These are phyloP conservation scores for Rallus crepitans DNA, from an alignment of 2,797 vertebrate species.

Conservation along the genomic window DNA sequence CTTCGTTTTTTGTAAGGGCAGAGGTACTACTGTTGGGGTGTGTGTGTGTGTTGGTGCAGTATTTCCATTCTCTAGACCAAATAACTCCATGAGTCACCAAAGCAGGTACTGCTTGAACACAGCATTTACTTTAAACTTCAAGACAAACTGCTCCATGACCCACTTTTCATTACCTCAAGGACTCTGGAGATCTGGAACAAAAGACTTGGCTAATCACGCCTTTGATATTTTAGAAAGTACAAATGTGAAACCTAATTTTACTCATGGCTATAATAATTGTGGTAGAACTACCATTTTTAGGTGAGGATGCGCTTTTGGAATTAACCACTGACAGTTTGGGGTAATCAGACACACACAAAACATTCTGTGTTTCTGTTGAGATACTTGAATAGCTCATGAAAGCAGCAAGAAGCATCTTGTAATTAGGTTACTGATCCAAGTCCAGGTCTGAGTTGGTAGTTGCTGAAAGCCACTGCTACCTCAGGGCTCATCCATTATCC, in stretches of 20 bases:
- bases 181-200: constrained; percentile 67
- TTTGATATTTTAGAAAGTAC: constrained; percentile 79
- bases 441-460: constrained; percentile 15
- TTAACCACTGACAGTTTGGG: constrained; percentile 35
- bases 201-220: constrained; percentile 62
- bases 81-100: background rate
- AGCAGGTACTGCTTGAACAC: background rate
- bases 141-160: constrained; percentile 31
- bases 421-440: constrained; percentile 14
- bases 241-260: constrained; percentile 71
- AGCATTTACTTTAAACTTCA: background rate
- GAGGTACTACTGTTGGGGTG: background rate
- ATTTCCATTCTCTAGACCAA: background rate
- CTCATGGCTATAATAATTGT: constrained; percentile 36
- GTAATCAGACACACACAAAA: background rate
- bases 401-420: background rate
- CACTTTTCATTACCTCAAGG: constrained; percentile 56
- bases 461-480: constrained; percentile 6
- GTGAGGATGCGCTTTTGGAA: background rate
- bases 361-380: background rate
- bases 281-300: constrained; percentile 26
- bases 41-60: background rate
- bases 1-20: background rate
- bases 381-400: background rate
- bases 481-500: constrained; percentile 46